These are phyloP conservation scores for Melanocharis versteri DNA, from an alignment of 2,113 vertebrate species.

Conservation along the genomic window DNA sequence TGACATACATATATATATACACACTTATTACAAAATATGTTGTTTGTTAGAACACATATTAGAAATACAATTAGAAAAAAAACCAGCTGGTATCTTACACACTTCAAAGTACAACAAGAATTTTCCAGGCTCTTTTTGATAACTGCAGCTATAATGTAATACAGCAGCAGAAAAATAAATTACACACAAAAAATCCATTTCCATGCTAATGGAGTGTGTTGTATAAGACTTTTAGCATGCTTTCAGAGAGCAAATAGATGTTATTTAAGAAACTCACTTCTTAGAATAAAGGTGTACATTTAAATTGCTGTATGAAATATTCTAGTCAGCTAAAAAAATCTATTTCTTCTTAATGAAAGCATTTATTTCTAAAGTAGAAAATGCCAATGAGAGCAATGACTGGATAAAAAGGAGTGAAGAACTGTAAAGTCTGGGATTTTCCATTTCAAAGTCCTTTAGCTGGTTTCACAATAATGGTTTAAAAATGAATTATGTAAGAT, in stretches of 20 bases:
- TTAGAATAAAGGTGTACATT: constrained; percentile 52
- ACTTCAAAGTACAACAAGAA: constrained; percentile 10
- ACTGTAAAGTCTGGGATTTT: not conserved
- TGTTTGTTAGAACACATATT: constrained; percentile 1
- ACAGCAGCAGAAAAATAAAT: constrained; percentile 50
- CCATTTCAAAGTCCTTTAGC: constrained; percentile 16
- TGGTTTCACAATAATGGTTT: not conserved
- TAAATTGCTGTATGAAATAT: constrained; percentile 43
- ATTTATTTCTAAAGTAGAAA: constrained; percentile 44
- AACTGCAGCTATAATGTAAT: constrained; percentile 49
- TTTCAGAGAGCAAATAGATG: constrained; percentile 58
- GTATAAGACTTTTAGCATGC: constrained; percentile 26
- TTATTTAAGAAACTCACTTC: constrained; percentile 59
- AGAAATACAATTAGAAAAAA: constrained; percentile 1
- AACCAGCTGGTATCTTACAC: not conserved
- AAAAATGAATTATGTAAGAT: not conserved
- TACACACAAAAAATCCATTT: constrained; percentile 61
- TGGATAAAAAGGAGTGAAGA: constrained; percentile 13
- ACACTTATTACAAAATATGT: not conserved
- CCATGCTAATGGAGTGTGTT: constrained; percentile 60
- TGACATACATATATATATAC: not conserved
- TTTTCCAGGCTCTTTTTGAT: constrained; percentile 21
- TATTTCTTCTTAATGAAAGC: constrained; percentile 24
- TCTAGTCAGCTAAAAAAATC: constrained; percentile 49
- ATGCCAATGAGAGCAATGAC: not conserved